phyloP scores from a whole-genome alignment of 2,113 vertebrate genomes.

The Hemiscyllium ocellatum region DNA sequence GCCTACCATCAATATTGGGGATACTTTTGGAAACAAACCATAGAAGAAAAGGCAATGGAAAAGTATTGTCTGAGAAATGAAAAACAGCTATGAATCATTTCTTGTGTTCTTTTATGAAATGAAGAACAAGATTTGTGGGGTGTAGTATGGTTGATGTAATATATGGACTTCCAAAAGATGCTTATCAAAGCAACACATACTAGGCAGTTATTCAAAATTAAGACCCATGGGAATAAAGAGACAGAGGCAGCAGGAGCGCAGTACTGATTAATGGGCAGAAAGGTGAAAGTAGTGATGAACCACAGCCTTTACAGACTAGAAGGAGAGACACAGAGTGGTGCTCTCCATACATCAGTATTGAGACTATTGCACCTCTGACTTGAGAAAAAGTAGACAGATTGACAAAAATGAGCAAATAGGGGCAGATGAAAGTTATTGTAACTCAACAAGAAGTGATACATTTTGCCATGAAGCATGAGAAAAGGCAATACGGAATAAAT shows the following conservation, averaged over 20 bases:
- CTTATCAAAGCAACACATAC: not conserved
- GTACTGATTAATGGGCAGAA: not conserved
- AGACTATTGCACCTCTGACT: not conserved
- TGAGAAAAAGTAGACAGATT: not conserved
- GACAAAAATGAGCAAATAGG: not conserved
- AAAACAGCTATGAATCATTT: not conserved
- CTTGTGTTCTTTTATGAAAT: not conserved
- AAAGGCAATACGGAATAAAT: not conserved
- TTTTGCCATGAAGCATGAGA: not conserved
- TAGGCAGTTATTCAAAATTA: not conserved
- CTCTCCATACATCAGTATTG: not conserved
- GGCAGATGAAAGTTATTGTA: not conserved
- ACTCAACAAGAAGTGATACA: not conserved
- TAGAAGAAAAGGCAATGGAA: not conserved
- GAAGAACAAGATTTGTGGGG: not conserved
- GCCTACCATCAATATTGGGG: not conserved
- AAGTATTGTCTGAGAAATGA: not conserved
- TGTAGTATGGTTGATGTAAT: not conserved
- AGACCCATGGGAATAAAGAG: not conserved
- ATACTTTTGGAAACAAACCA: not conserved
- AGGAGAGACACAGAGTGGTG: not conserved
- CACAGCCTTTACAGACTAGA: not conserved
- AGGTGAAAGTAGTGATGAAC: not conserved
- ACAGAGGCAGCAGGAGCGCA: not conserved
- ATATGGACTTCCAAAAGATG: not conserved